Percentiles rank a stretch among this genome's conserved stretches.
Conservation (phyloP, 2,113 vertebrate genomes). For the Acanthochromis polyacanthus region DNA sequence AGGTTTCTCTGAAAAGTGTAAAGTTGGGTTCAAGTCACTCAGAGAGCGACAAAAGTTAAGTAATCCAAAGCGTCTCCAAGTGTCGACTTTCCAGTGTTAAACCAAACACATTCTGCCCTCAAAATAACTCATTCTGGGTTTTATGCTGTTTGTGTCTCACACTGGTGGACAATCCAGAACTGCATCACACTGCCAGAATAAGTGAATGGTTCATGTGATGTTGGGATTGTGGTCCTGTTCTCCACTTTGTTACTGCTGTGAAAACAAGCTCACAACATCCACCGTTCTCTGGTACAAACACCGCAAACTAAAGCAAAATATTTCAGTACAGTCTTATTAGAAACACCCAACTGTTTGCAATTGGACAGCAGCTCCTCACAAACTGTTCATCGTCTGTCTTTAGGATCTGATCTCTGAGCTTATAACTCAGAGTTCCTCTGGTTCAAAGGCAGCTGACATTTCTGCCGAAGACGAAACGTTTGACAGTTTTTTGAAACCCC, state of each 20-base stretch:
- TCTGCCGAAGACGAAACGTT: not conserved
- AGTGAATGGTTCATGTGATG: not conserved
- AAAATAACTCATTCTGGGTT: too few relatives aligned
- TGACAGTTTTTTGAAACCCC: not conserved
- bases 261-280: not conserved
- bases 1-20: constrained; percentile 8
- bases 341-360: too few relatives aligned
- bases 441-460: constrained; percentile 7
- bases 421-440: not conserved
- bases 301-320: too few relatives aligned
- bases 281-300: too few relatives aligned
- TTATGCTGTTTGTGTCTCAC: not conserved
- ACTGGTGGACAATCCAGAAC: not conserved
- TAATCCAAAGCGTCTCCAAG: constrained; percentile 22
- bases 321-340: too few relatives aligned
- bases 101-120: not conserved
- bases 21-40: constrained; percentile 16
- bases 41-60: constrained; percentile 19
- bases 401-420: not conserved
- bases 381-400: not conserved
- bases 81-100: constrained; percentile 15
- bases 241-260: not conserved
- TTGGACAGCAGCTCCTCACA: not conserved
- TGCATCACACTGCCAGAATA: not conserved
- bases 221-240: not conserved